A percentile compares a stretch with the other conserved stretches of the same genome.
phyloP scores from a whole-genome alignment of 2,888 invertebrate species.

The Dorcus hopei region DNA sequence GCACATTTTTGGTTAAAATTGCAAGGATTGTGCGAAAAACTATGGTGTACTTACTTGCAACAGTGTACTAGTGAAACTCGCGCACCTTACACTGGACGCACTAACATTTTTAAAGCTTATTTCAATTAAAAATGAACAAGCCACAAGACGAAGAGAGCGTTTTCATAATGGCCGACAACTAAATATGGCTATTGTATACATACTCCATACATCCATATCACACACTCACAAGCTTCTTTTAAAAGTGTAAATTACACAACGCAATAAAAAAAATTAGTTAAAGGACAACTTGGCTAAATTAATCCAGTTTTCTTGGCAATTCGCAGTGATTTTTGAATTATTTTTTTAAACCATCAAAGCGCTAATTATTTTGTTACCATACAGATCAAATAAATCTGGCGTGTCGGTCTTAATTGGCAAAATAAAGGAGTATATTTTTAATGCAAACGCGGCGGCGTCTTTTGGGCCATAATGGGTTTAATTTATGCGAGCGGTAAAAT shows the following conservation, averaged over 20 bases:
- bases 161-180: conserved; percentile 17
- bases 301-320: no score
- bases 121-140: no score
- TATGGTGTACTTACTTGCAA: conserved; percentile 14
- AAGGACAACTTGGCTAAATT: no score
- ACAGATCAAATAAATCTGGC: no score
- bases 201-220: background rate
- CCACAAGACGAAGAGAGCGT: conserved; percentile 7
- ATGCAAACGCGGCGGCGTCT: no score
- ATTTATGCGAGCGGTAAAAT: background rate
- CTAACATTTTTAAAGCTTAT: background rate
- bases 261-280: no score
- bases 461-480: no score
- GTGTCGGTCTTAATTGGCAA: no score
- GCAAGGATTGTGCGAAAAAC: conserved; percentile 9
- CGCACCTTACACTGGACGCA: background rate
- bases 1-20: background rate
- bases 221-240: background rate
- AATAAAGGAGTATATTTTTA: no score
- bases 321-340: no score
- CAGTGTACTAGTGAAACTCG: background rate
- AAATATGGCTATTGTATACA: conserved; percentile 13
- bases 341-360: no score
- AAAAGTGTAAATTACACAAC: background rate
- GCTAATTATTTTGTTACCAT: no score